A percentile compares a stretch with the other conserved stretches of the same genome.
Conservation (phyloP, 2,797 vertebrate genomes). For the Pipistrellus pygmaeus region DNA sequence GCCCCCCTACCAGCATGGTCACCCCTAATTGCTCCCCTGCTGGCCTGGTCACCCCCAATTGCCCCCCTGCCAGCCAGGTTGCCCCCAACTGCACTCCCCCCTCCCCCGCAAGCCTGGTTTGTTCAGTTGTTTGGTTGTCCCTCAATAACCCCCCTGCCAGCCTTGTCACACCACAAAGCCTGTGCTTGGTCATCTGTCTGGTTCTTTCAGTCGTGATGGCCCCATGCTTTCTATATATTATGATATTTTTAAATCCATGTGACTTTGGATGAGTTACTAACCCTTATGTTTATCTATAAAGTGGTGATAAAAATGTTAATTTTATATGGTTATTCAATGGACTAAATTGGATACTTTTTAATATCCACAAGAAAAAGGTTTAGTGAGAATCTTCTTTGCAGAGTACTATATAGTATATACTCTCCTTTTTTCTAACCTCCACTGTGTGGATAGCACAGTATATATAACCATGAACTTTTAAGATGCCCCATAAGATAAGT, state of each 20-base stretch:
- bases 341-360: slow-evolving; percentile 8
- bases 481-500: slow-evolving; percentile 23
- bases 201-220: too few species aligned
- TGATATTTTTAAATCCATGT: not conserved
- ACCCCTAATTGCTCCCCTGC: too few species aligned
- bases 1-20: too few species aligned
- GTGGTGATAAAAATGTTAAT: not conserved
- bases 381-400: not conserved
- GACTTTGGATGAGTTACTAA: slow-evolving; percentile 15
- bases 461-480: slow-evolving; percentile 27
- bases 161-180: too few species aligned
- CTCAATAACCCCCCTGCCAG: too few species aligned
- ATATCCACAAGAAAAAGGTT: not conserved
- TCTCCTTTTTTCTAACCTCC: not conserved
- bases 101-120: too few species aligned
- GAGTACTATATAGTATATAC: not conserved
- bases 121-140: too few species aligned
- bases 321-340: not conserved
- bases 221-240: too few species aligned
- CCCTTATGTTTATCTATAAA: not conserved
- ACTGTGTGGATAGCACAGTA: not conserved
- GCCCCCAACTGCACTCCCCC: too few species aligned
- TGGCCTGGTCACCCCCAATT: too few species aligned
- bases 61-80: too few species aligned
- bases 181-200: too few species aligned